Evolutionary conservation across 2,113 vertebrate species (phyloP).

Genomic region (Cyanoderma ruficeps): DNA sequence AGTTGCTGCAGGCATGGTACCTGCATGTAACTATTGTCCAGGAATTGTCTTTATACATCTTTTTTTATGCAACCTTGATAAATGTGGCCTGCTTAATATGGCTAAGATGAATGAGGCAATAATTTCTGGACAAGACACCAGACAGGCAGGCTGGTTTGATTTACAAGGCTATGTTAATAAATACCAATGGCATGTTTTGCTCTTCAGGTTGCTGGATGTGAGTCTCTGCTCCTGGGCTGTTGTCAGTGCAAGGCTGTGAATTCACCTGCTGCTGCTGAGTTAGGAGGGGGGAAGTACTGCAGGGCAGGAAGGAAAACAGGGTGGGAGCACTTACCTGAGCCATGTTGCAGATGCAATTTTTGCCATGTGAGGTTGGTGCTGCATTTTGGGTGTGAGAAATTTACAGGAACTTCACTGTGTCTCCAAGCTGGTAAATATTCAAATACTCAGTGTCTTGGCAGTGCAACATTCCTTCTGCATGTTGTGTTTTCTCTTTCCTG

Average conservation of each 20-base stretch:
- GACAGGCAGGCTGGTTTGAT: constrained; percentile 63
- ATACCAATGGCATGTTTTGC: background rate
- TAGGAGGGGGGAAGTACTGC: background rate
- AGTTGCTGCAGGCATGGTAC: background rate
- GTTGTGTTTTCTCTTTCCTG: background rate
- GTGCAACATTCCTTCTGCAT: background rate
- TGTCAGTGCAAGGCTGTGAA: background rate
- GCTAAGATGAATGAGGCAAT: constrained; percentile 70
- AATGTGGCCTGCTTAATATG: constrained; percentile 60
- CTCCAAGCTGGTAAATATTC: background rate
- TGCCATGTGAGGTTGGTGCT: fast-evolving
- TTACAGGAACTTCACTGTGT: background rate
- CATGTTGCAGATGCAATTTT: background rate
- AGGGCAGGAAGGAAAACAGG: background rate
- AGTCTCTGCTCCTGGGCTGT: background rate
- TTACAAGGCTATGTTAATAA: constrained; percentile 72
- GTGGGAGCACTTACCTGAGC: background rate
- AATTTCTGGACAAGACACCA: constrained; percentile 57
- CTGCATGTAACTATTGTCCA: constrained; percentile 9
- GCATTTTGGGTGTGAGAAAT: background rate
- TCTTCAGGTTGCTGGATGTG: background rate
- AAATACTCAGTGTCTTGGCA: background rate
- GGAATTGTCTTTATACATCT: background rate
- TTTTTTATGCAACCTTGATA: constrained; percentile 51
- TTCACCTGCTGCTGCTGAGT: background rate